These are phyloP conservation scores for Copidosoma floridanum DNA, from an alignment of 1,140 invertebrate species.

Conservation along the genomic window DNA sequence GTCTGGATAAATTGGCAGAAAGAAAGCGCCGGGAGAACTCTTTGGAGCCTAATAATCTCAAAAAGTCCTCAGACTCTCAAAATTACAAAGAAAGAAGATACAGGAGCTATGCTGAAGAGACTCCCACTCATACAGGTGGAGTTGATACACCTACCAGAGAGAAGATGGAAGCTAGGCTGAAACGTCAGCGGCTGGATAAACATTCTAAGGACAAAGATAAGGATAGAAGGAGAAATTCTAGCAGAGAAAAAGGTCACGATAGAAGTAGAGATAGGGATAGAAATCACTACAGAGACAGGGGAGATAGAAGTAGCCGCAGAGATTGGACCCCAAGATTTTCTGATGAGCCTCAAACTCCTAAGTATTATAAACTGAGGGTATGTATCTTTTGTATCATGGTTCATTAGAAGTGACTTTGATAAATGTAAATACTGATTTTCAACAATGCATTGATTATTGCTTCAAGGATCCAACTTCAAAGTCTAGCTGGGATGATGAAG, in stretches of 20 bases:
- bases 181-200: conserved; percentile 59
- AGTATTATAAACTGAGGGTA: conserved; percentile 43
- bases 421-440: no score
- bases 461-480: conserved; percentile 73
- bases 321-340: conserved; percentile 34
- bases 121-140: conserved; percentile 90
- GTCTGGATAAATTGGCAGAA: conserved; percentile 84
- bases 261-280: conserved; percentile 40
- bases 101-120: conserved; percentile 77
- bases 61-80: conserved; percentile 39
- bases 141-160: conserved; percentile 77
- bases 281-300: conserved; percentile 43
- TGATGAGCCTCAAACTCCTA: conserved; percentile 77
- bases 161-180: conserved; percentile 67
- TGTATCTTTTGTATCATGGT: no score
- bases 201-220: conserved; percentile 39
- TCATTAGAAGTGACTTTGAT: no score
- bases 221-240: conserved; percentile 40
- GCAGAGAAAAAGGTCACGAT: conserved; percentile 38
- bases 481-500: conserved; percentile 88
- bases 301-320: conserved; percentile 28
- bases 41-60: conserved; percentile 31
- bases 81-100: conserved; percentile 66
- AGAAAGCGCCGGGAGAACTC: conserved; percentile 64
- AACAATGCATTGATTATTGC: no score